These are phyloP conservation scores for Ctenicera cuprea DNA, from an alignment of 2,888 invertebrate species.

Conservation along the genomic window DNA sequence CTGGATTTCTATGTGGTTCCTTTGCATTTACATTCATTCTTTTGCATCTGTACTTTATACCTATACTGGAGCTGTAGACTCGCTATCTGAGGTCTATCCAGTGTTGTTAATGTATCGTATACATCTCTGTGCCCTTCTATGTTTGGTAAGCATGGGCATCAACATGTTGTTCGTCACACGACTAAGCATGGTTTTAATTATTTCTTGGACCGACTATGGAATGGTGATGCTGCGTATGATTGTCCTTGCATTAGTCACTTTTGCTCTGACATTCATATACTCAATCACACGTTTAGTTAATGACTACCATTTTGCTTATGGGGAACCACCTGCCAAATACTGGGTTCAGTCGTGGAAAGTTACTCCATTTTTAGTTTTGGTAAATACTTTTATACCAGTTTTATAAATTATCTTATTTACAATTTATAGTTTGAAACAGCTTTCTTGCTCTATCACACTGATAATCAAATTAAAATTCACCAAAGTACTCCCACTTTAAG, in stretches of 20 bases:
- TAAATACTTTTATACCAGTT: slow-evolving; percentile 15
- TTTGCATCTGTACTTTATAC: slow-evolving; percentile 39
- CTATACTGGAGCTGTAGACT: slow-evolving; percentile 39
- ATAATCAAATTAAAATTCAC: not conserved
- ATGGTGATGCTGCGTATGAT: slow-evolving; percentile 37
- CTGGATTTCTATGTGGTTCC: slow-evolving; percentile 49
- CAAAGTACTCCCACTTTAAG: not conserved
- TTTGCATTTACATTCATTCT: slow-evolving; percentile 34
- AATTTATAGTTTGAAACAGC: slow-evolving; percentile 50
- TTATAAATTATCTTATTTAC: not conserved
- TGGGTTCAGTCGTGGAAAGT: slow-evolving; percentile 51
- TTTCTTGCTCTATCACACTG: slow-evolving; percentile 30
- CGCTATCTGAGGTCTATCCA: slow-evolving; percentile 47
- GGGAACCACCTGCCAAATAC: slow-evolving; percentile 36
- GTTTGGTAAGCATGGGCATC: slow-evolving; percentile 25
- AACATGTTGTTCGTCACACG: slow-evolving; percentile 35
- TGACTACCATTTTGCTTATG: slow-evolving; percentile 53
- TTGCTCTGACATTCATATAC: slow-evolving; percentile 51
- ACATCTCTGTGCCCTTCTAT: slow-evolving; percentile 38
- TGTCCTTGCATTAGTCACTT: slow-evolving; percentile 34
- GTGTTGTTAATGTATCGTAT: slow-evolving; percentile 32
- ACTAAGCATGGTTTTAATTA: slow-evolving; percentile 37
- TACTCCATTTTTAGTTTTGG: slow-evolving; percentile 50
- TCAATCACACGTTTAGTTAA: slow-evolving; percentile 46
- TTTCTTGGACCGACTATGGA: slow-evolving; percentile 44